These are phyloP conservation scores for Agonopterix alstromeriana DNA, from an alignment of 2,888 invertebrate species.

Conservation along the genomic window DNA sequence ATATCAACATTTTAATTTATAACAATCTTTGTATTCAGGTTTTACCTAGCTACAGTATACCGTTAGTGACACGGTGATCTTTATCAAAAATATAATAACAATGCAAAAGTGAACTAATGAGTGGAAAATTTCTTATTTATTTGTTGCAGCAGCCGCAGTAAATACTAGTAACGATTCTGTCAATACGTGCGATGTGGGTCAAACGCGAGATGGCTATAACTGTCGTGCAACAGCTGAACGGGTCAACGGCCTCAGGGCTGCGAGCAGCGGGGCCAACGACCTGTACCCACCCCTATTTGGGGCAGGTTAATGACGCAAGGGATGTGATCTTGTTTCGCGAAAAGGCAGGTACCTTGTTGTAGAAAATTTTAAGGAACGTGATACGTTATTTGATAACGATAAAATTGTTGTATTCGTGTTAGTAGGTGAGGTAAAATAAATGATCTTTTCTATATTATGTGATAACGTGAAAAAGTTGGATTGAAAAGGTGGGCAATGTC, in stretches of 20 bases:
- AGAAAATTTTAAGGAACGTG: too few species aligned
- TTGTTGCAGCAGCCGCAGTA: slow-evolving; percentile 9
- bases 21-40: too few species aligned
- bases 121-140: slow-evolving; percentile 27
- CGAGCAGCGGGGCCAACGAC: slow-evolving; percentile 34
- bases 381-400: too few species aligned
- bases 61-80: too few species aligned
- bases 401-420: too few species aligned
- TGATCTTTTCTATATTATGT: too few species aligned
- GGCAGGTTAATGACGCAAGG: slow-evolving; percentile 19
- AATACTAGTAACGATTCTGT: slow-evolving; percentile 9
- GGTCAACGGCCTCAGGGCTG: slow-evolving; percentile 41
- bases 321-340: slow-evolving; percentile 3
- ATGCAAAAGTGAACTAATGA: slow-evolving; percentile 9
- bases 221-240: slow-evolving; percentile 49
- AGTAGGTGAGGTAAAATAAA: too few species aligned
- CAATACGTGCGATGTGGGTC: slow-evolving; percentile 44
- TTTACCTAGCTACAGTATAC: too few species aligned
- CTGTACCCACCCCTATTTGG: slow-evolving; percentile 27
- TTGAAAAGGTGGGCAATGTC: too few species aligned
- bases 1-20: too few species aligned
- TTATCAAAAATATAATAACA: too few species aligned
- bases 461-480: too few species aligned
- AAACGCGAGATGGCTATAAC: slow-evolving; percentile 34
- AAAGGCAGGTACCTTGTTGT: not conserved